These are phyloP conservation scores for Auanema sp. DNA, from an alignment of 2,888 invertebrate genomes.

Conservation along the genomic window DNA sequence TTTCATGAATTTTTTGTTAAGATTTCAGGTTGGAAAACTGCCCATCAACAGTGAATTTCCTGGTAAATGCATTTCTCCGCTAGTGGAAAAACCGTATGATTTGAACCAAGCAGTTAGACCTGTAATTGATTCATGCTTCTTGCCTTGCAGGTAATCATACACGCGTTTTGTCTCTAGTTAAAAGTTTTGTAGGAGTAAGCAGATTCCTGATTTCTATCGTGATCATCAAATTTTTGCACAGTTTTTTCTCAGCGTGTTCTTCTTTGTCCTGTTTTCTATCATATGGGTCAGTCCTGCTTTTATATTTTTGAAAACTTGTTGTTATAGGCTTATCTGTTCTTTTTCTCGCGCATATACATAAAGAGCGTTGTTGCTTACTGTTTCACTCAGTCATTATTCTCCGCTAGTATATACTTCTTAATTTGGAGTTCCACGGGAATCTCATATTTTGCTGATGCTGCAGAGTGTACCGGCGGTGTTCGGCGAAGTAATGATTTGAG, in stretches of 20 bases:
- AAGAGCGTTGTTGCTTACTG: conserved; percentile 5
- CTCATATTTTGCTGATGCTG: conserved; percentile 3
- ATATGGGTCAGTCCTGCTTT: conserved; percentile 6
- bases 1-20: neutral
- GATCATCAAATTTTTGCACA: too few species aligned
- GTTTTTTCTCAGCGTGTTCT: too few species aligned
- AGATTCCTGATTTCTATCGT: too few species aligned
- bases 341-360: conserved; percentile 8
- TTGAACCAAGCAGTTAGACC: conserved; percentile 3
- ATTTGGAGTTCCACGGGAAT: conserved; percentile 7
- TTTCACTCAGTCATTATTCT: conserved; percentile 5
- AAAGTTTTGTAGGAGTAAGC: too few species aligned
- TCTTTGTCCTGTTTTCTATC: conserved; percentile 1
- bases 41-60: conserved; percentile 9
- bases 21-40: neutral
- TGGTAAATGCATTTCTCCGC: conserved; percentile 7
- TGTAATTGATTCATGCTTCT: conserved; percentile 2
- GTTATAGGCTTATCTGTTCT: conserved; percentile 12
- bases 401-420: neutral
- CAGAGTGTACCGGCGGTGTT: neutral
- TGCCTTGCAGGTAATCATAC: too few species aligned
- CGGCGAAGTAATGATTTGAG: neutral
- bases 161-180: too few species aligned
- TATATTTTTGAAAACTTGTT: neutral
- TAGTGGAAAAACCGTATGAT: conserved; percentile 7